phyloP scores from a whole-genome alignment of 2,888 invertebrate genomes.

The Hipparchia sbordonii region DNA sequence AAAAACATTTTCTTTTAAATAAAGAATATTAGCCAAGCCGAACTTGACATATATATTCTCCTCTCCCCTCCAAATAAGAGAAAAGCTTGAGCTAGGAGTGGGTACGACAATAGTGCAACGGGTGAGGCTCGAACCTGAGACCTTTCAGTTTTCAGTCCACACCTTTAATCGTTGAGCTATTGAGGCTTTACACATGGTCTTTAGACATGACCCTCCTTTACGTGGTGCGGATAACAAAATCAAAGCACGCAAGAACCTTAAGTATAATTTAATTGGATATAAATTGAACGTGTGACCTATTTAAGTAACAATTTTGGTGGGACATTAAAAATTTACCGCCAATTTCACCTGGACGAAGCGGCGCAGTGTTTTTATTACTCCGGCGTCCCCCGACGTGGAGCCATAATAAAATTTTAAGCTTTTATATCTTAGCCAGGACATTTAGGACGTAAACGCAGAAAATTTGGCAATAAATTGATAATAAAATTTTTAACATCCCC shows the following conservation, averaged over 20 bases:
- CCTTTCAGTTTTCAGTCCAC: no score
- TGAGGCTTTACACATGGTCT: no score
- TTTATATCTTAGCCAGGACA: conserved; percentile 40
- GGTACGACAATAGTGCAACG: no score
- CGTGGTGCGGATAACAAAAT: not conserved
- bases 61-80: no score
- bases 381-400: conserved; percentile 33
- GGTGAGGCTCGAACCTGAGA: no score
- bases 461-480: conserved; percentile 26
- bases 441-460: conserved; percentile 31
- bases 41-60: no score
- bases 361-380: conserved; percentile 39
- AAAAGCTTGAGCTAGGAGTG: no score
- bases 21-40: no score
- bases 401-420: conserved; percentile 41
- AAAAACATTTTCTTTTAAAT: no score
- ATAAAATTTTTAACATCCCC: conserved; percentile 16
- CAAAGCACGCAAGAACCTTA: not conserved
- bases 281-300: conserved; percentile 19
- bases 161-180: no score
- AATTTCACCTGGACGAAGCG: conserved; percentile 40
- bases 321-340: conserved; percentile 44
- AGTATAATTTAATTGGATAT: not conserved
- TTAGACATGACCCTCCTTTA: no score
- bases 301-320: conserved; percentile 30